These are phyloP conservation scores for Pristionchus mayeri DNA, from an alignment of 2,888 invertebrate species.

Conservation along the genomic window DNA sequence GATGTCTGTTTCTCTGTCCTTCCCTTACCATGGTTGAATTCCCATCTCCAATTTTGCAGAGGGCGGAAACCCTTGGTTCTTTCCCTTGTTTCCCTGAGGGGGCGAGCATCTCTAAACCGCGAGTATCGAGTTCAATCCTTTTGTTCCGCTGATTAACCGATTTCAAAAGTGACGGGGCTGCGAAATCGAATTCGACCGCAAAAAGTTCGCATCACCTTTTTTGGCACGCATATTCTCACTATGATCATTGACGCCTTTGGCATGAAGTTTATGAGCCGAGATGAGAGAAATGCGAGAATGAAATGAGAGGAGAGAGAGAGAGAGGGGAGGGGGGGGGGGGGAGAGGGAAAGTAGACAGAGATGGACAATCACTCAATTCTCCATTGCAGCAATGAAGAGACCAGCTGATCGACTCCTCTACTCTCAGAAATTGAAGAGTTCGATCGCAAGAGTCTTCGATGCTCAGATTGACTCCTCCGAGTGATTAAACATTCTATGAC, in stretches of 20 bases:
- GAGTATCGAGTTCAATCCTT: background rate
- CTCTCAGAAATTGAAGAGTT: background rate
- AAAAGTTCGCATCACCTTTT: conserved; percentile 34
- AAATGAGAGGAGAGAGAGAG: background rate
- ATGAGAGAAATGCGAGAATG: background rate
- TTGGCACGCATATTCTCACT: background rate
- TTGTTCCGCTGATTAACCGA: conserved; percentile 31
- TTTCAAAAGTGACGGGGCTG: conserved; percentile 15
- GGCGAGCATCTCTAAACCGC: background rate
- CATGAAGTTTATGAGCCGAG: conserved; percentile 21
- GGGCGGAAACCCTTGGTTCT: background rate
- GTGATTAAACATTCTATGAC: conserved; percentile 7
- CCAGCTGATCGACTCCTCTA: background rate
- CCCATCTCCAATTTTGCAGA: too few species aligned
- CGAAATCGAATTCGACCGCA: conserved; percentile 24
- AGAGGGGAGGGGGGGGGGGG: too few species aligned
- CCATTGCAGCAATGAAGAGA: background rate
- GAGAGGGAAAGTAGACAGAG: background rate
- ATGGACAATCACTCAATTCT: background rate
- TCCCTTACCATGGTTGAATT: too few species aligned
- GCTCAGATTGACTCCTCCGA: conserved; percentile 28
- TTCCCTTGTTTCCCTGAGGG: background rate
- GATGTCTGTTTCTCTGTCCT: too few species aligned
- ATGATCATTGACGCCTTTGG: background rate
- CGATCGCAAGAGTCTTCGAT: background rate